phyloP scores from a whole-genome alignment of 2,113 vertebrate genomes.

The Seriola aureovittata region DNA sequence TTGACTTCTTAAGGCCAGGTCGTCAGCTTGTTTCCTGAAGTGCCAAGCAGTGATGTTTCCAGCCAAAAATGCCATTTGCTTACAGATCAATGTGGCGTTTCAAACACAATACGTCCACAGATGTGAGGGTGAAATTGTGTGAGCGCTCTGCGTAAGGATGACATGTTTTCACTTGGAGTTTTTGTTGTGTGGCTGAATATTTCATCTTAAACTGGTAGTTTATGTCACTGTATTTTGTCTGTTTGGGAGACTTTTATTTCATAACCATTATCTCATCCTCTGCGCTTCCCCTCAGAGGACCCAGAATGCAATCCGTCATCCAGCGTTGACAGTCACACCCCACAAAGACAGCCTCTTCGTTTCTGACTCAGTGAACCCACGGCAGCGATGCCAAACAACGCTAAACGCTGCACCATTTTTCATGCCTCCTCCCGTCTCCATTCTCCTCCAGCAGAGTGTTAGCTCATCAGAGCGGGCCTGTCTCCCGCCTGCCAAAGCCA shows the following conservation, averaged over 20 bases:
- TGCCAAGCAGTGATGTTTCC: slow-evolving; percentile 4
- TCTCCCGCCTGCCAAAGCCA: slow-evolving; percentile 67
- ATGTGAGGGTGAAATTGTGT: not conserved
- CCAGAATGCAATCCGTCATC: slow-evolving; percentile 61
- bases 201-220: slow-evolving; percentile 51
- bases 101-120: slow-evolving; percentile 1
- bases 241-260: slow-evolving; percentile 56
- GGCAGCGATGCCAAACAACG: slow-evolving; percentile 51
- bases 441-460: slow-evolving; percentile 55
- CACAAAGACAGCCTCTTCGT: slow-evolving; percentile 55
- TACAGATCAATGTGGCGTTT: slow-evolving; percentile 42
- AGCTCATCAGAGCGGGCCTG: slow-evolving; percentile 54
- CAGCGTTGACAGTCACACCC: slow-evolving; percentile 64
- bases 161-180: slow-evolving; percentile 11
- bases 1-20: slow-evolving; percentile 26
- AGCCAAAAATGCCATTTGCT: slow-evolving; percentile 36
- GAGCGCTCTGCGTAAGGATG: not conserved
- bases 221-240: slow-evolving; percentile 34
- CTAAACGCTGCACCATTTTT: slow-evolving; percentile 64
- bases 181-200: slow-evolving; percentile 23
- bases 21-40: slow-evolving; percentile 28
- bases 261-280: slow-evolving; percentile 58
- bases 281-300: slow-evolving; percentile 39
- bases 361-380: slow-evolving; percentile 68
- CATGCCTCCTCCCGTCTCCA: slow-evolving; percentile 38